Conservation (phyloP, 2,113 vertebrate species). For the Xenopus laevis region DNA sequence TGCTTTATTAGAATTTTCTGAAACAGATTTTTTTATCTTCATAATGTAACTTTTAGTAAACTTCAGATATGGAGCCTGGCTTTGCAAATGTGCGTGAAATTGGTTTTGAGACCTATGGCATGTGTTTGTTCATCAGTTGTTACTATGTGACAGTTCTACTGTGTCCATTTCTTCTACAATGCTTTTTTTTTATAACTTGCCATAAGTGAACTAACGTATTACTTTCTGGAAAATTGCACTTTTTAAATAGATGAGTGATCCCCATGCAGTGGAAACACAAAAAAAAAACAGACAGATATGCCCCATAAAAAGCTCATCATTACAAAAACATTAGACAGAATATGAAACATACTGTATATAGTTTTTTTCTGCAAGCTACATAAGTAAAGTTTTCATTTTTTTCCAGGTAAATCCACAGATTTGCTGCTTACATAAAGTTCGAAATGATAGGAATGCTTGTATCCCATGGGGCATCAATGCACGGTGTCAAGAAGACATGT, state of each 20-base stretch:
- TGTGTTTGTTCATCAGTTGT: background rate
- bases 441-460: background rate
- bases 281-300: background rate
- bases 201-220: background rate
- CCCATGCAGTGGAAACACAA: background rate
- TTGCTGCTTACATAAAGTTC: background rate
- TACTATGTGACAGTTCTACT: background rate
- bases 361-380: background rate
- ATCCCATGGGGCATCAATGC: background rate
- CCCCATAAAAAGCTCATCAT: background rate
- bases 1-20: background rate
- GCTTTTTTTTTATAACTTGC: background rate
- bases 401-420: background rate
- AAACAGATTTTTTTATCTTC: background rate
- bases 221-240: slow-evolving; percentile 6
- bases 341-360: background rate
- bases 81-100: slow-evolving; percentile 23
- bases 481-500: background rate
- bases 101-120: slow-evolving; percentile 17
- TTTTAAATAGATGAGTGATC: background rate
- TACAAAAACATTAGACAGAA: background rate
- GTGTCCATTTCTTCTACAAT: background rate
- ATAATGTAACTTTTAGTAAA: slow-evolving; percentile 4
- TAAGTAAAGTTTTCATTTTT: background rate
- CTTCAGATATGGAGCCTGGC: slow-evolving; percentile 7